Evolutionary conservation across 2,888 invertebrate genomes (phyloP).

Genomic region (Cotesia congregata): DNA sequence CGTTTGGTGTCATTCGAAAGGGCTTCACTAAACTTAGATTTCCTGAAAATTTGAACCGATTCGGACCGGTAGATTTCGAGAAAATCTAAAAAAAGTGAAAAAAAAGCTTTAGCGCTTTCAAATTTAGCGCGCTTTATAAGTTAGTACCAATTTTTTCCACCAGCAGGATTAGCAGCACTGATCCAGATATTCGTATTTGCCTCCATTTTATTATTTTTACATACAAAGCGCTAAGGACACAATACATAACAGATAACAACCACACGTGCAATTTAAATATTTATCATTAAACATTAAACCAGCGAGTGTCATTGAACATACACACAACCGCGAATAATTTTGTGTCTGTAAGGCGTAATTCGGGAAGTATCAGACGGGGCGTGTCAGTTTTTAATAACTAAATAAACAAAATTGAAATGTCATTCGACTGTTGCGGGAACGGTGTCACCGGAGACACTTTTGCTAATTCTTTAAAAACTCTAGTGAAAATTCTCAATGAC

Average conservation of each 20-base stretch:
- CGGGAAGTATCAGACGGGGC: too few species aligned
- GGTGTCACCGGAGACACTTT: slow-evolving; percentile 57
- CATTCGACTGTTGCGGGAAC: slow-evolving; percentile 63
- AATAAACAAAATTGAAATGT: slow-evolving; percentile 50
- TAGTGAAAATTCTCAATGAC: not conserved
- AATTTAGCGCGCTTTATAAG: not conserved
- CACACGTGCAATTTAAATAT: slow-evolving; percentile 26
- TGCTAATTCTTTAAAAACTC: slow-evolving; percentile 46
- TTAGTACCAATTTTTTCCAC: not conserved
- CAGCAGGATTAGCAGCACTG: slow-evolving; percentile 13
- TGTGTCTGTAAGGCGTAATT: not conserved
- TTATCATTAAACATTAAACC: not conserved
- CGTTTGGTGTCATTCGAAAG: too few species aligned
- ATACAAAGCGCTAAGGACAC: not conserved
- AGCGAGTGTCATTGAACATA: not conserved
- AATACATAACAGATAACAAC: slow-evolving; percentile 12
- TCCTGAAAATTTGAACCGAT: too few species aligned
- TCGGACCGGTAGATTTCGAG: too few species aligned
- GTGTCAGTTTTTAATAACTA: not conserved
- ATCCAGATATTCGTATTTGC: not conserved
- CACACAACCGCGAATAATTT: not conserved
- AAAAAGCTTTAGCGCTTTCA: too few species aligned
- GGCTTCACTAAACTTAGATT: too few species aligned
- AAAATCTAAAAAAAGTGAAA: too few species aligned
- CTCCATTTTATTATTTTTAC: not conserved